Evolutionary conservation across 2,888 invertebrate species (phyloP).

Genomic region (Meandrusa payeni): DNA sequence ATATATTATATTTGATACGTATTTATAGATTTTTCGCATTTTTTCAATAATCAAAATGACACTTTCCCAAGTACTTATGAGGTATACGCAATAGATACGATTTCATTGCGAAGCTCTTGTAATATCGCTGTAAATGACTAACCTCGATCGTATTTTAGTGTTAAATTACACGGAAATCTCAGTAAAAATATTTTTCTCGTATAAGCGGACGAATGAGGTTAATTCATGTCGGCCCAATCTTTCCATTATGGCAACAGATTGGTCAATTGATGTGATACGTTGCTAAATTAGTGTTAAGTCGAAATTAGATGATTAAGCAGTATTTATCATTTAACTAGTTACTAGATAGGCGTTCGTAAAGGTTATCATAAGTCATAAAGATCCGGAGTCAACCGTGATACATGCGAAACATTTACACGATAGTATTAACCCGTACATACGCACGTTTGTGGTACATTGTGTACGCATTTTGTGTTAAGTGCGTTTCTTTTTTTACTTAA

Average conservation of each 20-base stretch:
- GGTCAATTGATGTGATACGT: constrained; percentile 74
- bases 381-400: constrained; percentile 37
- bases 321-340: constrained; percentile 73
- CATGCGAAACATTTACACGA: constrained; percentile 29
- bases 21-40: constrained; percentile 2
- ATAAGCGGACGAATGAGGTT: constrained; percentile 29
- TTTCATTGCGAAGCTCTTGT: constrained; percentile 2
- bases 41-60: not conserved
- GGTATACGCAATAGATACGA: constrained; percentile 6
- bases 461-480: not conserved
- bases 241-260: constrained; percentile 60
- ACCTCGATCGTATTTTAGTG: constrained; percentile 6
- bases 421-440: constrained; percentile 26
- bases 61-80: constrained; percentile 14
- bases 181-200: constrained; percentile 19
- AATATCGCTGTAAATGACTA: not conserved
- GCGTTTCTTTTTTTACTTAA: no score
- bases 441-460: not conserved
- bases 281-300: constrained; percentile 64
- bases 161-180: constrained; percentile 16
- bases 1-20: constrained; percentile 8
- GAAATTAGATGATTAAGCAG: constrained; percentile 63
- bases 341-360: constrained; percentile 68
- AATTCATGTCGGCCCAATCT: constrained; percentile 39
- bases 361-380: constrained; percentile 53